Percentiles rank a stretch among this genome's conserved stretches.
Evolutionary conservation across 2,113 vertebrate species (phyloP).

Genomic region (Brachyhypopomus occidentalis): DNA sequence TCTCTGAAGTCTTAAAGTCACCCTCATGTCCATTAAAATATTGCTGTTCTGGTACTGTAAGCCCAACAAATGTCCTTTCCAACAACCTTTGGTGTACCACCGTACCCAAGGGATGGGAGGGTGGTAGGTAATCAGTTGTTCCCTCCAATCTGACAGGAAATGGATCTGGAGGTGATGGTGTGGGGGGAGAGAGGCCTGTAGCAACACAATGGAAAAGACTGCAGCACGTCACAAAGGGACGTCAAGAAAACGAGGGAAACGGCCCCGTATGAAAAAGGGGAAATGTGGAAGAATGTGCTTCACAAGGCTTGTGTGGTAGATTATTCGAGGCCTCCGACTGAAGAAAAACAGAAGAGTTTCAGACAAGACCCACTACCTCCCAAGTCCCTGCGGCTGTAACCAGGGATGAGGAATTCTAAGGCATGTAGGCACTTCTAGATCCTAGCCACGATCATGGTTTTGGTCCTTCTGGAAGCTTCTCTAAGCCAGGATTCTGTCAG

Average conservation of each 20-base stretch:
- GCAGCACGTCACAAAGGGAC: constrained; percentile 11
- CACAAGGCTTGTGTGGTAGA: background rate
- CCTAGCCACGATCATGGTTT: background rate
- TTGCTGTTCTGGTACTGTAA: background rate
- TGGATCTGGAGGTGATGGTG: constrained; percentile 30
- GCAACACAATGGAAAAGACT: constrained; percentile 45
- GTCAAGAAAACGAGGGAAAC: background rate
- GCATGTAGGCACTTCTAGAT: background rate
- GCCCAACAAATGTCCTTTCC: background rate
- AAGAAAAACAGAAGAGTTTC: background rate
- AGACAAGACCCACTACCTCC: background rate
- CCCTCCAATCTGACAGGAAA: constrained; percentile 54
- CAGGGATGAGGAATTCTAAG: background rate
- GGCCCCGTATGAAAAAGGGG: background rate
- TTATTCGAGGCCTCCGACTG: background rate
- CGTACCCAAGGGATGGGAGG: constrained; percentile 8
- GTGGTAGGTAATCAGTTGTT: constrained; percentile 57
- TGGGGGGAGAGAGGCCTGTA: constrained; percentile 38
- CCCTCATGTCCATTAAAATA: background rate
- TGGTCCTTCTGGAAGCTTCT: constrained; percentile 15
- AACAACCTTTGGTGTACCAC: constrained; percentile 17
- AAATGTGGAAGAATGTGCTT: background rate
- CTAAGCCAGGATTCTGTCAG: constrained; percentile 35
- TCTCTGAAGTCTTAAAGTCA: too few species aligned
- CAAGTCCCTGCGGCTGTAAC: background rate